Percentiles rank a stretch among this genome's conserved stretches.
Conservation (phyloP, 2,888 invertebrate genomes). For the Agrochola lota region DNA sequence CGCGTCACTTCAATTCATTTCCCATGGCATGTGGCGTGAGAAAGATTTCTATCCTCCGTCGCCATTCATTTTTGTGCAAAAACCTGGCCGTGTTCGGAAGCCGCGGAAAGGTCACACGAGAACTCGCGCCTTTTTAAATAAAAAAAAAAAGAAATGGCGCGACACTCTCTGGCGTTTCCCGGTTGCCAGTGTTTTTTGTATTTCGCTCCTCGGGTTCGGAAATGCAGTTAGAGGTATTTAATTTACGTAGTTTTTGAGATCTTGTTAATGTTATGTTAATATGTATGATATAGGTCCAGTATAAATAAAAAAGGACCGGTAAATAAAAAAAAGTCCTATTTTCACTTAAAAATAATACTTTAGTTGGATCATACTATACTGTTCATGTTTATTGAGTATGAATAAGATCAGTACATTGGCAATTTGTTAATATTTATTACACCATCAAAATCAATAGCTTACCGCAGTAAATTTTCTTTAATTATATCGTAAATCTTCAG, state of each 20-base stretch:
- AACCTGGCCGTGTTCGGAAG: slow-evolving; percentile 81
- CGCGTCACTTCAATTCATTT: slow-evolving; percentile 77
- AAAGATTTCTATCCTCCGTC: slow-evolving; percentile 86
- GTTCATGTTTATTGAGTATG: background rate
- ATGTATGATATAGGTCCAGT: too few relatives aligned
- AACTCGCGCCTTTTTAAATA: slow-evolving; percentile 76
- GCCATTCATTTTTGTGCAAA: slow-evolving; percentile 86
- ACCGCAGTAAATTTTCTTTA: background rate
- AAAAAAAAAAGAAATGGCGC: slow-evolving; percentile 69
- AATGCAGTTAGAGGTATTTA: slow-evolving; percentile 20
- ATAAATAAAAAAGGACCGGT: too few relatives aligned
- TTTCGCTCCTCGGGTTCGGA: slow-evolving; percentile 11
- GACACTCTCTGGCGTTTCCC: slow-evolving; percentile 58
- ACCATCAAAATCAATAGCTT: slow-evolving; percentile 4
- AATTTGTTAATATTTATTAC: background rate
- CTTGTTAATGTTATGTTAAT: background rate
- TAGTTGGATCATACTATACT: background rate
- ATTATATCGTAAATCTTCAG: slow-evolving; percentile 29
- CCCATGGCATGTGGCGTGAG: slow-evolving; percentile 86
- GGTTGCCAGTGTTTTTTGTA: slow-evolving; percentile 42
- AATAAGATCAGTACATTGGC: background rate
- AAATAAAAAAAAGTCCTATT: too few relatives aligned
- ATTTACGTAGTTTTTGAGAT: slow-evolving; percentile 1
- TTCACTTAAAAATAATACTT: too few relatives aligned
- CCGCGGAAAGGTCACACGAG: slow-evolving; percentile 86